A percentile compares a stretch with the other conserved stretches of the same genome.
Evolutionary conservation across 2,888 invertebrate genomes (phyloP).

Genomic region (Scaptomyza caliginosa): DNA sequence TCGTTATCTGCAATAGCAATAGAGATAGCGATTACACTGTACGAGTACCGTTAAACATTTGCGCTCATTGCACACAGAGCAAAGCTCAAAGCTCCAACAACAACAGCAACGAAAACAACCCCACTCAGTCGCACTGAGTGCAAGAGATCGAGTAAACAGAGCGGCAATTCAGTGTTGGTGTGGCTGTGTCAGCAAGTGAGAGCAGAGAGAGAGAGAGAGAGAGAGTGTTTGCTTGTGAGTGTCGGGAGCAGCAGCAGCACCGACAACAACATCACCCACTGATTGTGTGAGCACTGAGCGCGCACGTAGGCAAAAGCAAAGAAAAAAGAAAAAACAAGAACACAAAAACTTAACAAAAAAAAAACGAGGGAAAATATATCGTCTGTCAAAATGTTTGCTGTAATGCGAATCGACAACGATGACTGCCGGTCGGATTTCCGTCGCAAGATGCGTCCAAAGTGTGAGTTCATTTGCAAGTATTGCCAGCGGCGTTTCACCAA

Average conservation of each 20-base stretch:
- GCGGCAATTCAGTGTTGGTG: slow-evolving; percentile 3
- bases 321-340: not conserved
- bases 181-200: slow-evolving; percentile 7
- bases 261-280: slow-evolving; percentile 49
- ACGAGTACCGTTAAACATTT: slow-evolving; percentile 61
- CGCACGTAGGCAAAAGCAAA: slow-evolving; percentile 36
- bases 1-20: slow-evolving; percentile 50
- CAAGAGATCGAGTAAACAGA: slow-evolving; percentile 34
- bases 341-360: slow-evolving; percentile 1
- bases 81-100: slow-evolving; percentile 45
- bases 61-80: slow-evolving; percentile 60
- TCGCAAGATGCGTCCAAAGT: slow-evolving; percentile 95
- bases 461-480: slow-evolving; percentile 99
- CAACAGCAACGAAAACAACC: no score
- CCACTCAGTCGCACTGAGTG: slow-evolving; percentile 28
- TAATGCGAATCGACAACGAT: slow-evolving; percentile 95
- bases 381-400: slow-evolving; percentile 90
- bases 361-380: slow-evolving; percentile 67
- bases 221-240: slow-evolving; percentile 4
- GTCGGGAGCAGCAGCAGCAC: slow-evolving; percentile 13
- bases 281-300: slow-evolving; percentile 47
- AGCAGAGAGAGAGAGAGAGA: slow-evolving; percentile 3
- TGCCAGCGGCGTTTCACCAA: slow-evolving; percentile 99
- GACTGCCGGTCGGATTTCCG: slow-evolving; percentile 93
- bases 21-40: slow-evolving; percentile 60